Conservation (phyloP, 2,113 vertebrate genomes). For the Parus major region DNA sequence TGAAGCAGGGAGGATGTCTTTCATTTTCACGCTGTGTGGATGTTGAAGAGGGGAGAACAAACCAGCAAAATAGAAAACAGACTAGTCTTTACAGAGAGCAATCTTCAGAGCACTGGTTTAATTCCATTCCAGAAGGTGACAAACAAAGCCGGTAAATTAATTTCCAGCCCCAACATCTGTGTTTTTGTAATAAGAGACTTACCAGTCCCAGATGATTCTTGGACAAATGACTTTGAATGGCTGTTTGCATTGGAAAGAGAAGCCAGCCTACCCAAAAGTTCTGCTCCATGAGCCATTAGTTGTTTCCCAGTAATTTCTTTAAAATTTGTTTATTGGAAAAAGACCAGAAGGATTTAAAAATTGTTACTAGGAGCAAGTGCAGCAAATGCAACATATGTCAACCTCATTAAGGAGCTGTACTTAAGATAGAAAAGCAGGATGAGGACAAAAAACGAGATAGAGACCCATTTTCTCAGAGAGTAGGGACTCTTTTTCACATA, state of each 20-base stretch:
- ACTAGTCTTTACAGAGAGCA: not conserved
- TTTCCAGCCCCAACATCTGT: constrained; percentile 25
- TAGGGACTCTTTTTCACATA: not conserved
- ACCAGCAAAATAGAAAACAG: not conserved
- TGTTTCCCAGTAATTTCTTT: constrained; percentile 29
- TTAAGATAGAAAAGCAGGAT: not conserved
- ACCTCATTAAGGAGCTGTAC: not conserved
- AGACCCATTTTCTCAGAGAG: not conserved
- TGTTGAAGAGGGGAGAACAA: not conserved
- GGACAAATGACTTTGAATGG: constrained; percentile 32
- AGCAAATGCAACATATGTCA: not conserved
- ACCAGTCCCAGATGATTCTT: constrained; percentile 22
- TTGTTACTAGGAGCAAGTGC: not conserved
- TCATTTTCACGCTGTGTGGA: not conserved
- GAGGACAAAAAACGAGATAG: not conserved
- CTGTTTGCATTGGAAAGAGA: not conserved
- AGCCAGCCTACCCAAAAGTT: not conserved
- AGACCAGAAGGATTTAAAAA: not conserved
- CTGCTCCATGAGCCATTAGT: not conserved
- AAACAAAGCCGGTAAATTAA: constrained; percentile 21
- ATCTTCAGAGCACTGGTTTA: not conserved
- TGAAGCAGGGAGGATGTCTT: not conserved
- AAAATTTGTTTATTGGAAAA: not conserved
- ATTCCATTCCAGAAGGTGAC: constrained; percentile 26
- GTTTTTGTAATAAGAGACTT: constrained; percentile 12